Evolutionary conservation across 2,888 invertebrate genomes (phyloP).

Genomic region (Drosophila greeni): DNA sequence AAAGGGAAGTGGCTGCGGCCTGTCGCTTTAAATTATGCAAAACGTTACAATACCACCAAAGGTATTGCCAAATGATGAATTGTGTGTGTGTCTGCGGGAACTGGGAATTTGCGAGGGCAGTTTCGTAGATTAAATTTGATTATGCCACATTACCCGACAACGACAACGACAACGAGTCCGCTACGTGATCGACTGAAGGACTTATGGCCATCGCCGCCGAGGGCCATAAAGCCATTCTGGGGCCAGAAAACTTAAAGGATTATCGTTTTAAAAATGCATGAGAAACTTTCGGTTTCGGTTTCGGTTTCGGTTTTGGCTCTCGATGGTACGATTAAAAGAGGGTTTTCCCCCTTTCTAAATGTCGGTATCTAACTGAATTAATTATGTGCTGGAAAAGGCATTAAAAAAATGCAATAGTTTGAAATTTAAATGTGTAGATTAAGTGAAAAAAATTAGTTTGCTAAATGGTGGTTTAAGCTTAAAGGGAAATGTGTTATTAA

Average conservation of each 20-base stretch:
- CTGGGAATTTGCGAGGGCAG: slow-evolving; percentile 32
- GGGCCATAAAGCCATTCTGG: slow-evolving; percentile 21
- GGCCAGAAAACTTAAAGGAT: slow-evolving; percentile 30
- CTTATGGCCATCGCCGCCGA: neutral
- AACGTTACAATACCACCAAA: slow-evolving; percentile 64
- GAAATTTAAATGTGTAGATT: neutral
- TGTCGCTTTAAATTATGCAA: slow-evolving; percentile 71
- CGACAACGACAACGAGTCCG: slow-evolving; percentile 33
- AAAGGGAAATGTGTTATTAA: too few relatives aligned
- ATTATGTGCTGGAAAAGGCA: slow-evolving; percentile 23
- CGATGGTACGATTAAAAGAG: slow-evolving; percentile 19
- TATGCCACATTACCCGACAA: slow-evolving; percentile 55
- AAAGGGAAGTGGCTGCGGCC: slow-evolving; percentile 48
- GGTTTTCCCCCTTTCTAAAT: neutral
- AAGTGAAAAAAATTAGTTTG: neutral
- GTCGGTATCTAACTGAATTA: slow-evolving; percentile 22
- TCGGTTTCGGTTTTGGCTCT: slow-evolving; percentile 3
- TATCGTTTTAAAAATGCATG: slow-evolving; percentile 36
- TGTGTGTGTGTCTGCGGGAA: slow-evolving; percentile 38
- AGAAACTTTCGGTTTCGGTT: slow-evolving; percentile 13
- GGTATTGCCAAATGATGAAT: slow-evolving; percentile 70
- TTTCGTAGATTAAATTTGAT: slow-evolving; percentile 66
- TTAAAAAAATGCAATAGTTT: slow-evolving; percentile 1
- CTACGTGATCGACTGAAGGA: slow-evolving; percentile 50
- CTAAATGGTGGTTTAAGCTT: neutral